Evolutionary conservation across 2,113 vertebrate genomes (phyloP), one percentile per base, ranked within the genome.

Genomic region (Atractosteus spatula): DNA sequence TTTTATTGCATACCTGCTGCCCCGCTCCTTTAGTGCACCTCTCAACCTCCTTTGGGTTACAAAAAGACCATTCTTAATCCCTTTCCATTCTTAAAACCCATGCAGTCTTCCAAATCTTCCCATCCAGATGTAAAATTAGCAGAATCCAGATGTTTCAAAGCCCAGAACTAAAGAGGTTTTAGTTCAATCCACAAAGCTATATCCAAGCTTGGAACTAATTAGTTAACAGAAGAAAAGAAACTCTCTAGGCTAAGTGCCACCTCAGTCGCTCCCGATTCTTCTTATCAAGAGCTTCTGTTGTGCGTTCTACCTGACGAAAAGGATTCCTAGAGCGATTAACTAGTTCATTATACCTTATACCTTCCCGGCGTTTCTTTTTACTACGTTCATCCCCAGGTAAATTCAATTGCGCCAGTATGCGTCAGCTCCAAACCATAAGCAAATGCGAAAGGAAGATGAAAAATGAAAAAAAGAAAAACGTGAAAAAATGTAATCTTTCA

Each of bases 21-120:
- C 79, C 78, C 69, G 82, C 84, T 91, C 84, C 87, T 89, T 66
- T 84, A 84, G 86, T 88, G 87, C 85, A 82, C 90, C 88, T 89
- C 78, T 85, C 77, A 89, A 89, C 86, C 87, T 86, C 86, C 83
- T 81, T 86, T 79, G 83, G 83, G 69, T 82, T 73, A 76, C 80
- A 81, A 79, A 62, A 74, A 81, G 79, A 81, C 82, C 86, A 77
- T 81, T 70, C 83, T 91, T 77, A 95, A 64, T 90, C 88, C 91
- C 89, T 92, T 85, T 29, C 89, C 80, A 91, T 93, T 86, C 81
- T 85, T 74, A 87, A 89, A 88, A 84, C 91, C 92, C 91, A 85
- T 51, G 76, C 72, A 80, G 77, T 80, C 71, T 81, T 69, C 84
- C 76, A 79, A 74, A 47, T 70, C 54, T 7, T 79, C 41, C 68